Base-by-base conservation (phyloP, 2,888 invertebrate genomes). In the Athalia rosae region DNA sequence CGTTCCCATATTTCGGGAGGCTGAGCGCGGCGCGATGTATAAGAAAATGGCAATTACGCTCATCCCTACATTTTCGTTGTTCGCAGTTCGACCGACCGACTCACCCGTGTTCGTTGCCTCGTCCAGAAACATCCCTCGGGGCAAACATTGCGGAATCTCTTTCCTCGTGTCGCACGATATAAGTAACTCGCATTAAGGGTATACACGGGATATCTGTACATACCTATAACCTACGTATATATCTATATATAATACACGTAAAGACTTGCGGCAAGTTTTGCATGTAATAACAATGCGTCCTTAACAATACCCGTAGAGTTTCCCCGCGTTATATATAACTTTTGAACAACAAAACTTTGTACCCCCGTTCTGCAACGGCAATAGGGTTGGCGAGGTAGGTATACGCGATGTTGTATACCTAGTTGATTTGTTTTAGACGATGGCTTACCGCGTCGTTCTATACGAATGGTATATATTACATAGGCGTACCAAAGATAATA, bases 211-310 rank as follows among this genome's bases (percentile, higher is more conserved):
- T 28, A 28, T 28, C 28, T 28, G 28, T 28, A 28, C 28, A 28
- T 28, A 28, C 28, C 28, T 1, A 28, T n/a, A 45, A 9, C 67
- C 28, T 4, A 13, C 15, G 6, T 9, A 15, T 41, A 41, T 45
- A 63, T 45, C n/a, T 45, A 11, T 63, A 43, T 63, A 45, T 45
- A 7, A 47, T 4, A 5, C 5, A 28, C 67, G 50, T 50, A 41
- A 28, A 67, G 28, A 50, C 50, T 67, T 67, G 45, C 45, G 63
- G 63, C 15, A 67, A 67, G 67, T 67, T 67, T 41, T 11, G 53
- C 66, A n/a, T n/a, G 50, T 50, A 67, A 67, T 67, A 67, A 67
- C 67, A 67, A 67, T 67, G 53, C 67, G 11, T n/a, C 13, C 63
- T 58, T 6, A 13, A 63, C 74, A 76, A 63, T 63, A 56, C 76